These are phyloP conservation scores for Talpa occidentalis DNA, from an alignment of 2,113 vertebrate genomes.

Conservation along the genomic window DNA sequence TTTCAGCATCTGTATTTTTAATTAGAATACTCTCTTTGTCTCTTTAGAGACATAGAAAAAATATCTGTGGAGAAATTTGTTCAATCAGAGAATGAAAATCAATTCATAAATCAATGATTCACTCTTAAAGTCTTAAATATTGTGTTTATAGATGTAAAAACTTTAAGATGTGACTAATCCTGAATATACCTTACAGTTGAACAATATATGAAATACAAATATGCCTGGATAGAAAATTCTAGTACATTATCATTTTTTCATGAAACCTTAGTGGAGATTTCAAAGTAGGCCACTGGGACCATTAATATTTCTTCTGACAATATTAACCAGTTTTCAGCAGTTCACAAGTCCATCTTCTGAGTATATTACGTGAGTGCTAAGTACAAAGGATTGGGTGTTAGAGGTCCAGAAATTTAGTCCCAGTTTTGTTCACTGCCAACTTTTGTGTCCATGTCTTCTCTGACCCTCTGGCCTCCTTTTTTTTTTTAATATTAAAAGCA, in stretches of 20 bases:
- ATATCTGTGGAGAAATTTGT: background rate
- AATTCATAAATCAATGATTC: slow-evolving; percentile 41
- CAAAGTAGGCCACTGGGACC: background rate
- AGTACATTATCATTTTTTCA: background rate
- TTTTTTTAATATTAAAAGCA: background rate
- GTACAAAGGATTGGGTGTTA: background rate
- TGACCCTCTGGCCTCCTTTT: background rate
- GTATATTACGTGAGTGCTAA: background rate
- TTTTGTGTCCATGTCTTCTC: background rate
- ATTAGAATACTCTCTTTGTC: background rate
- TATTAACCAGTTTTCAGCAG: background rate
- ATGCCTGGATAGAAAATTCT: slow-evolving; percentile 11
- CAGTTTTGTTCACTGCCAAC: background rate
- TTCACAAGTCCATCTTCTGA: background rate
- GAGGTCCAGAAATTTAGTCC: background rate
- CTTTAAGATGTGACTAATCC: slow-evolving; percentile 8
- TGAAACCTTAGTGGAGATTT: background rate
- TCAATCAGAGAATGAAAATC: background rate
- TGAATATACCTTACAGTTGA: background rate
- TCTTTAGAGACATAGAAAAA: background rate
- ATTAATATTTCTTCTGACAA: background rate
- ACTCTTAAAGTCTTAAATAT: background rate
- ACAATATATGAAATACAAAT: background rate
- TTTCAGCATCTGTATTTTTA: background rate
- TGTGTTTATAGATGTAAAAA: background rate